Evolutionary conservation across 2,113 vertebrate genomes (phyloP).

Genomic region (Apaloderma vittatum): DNA sequence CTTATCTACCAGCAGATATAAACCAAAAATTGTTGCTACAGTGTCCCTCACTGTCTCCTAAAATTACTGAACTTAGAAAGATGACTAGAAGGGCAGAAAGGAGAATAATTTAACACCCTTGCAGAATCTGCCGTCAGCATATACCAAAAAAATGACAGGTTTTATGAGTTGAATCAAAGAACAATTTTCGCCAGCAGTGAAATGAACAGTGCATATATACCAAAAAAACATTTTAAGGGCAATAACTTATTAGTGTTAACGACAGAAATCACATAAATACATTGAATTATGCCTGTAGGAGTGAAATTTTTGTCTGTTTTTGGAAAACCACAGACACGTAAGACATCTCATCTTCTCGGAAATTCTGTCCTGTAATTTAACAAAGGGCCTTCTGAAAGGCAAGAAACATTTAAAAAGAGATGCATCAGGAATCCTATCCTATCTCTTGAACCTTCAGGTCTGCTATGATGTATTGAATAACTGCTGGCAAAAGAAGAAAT

Average conservation of each 20-base stretch:
- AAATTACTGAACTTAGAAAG: not conserved
- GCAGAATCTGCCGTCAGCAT: not conserved
- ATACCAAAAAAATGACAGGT: not conserved
- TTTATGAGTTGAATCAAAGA: not conserved
- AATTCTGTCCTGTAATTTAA: not conserved
- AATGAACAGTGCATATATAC: not conserved
- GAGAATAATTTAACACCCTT: not conserved
- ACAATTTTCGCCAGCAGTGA: not conserved
- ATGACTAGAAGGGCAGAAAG: not conserved
- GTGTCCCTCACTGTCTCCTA: not conserved
- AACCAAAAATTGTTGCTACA: not conserved
- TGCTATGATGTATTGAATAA: not conserved
- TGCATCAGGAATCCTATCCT: not conserved
- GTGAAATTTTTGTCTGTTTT: not conserved
- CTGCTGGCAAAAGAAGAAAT: not conserved
- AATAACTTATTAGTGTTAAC: not conserved
- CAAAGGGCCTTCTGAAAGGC: not conserved
- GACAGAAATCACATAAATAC: not conserved
- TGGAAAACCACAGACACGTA: not conserved
- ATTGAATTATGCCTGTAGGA: not conserved
- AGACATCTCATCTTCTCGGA: not conserved
- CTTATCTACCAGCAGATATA: not conserved
- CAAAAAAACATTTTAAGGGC: not conserved
- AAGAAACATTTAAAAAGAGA: not conserved
- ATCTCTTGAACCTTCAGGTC: not conserved